These are phyloP conservation scores for Nasonia oneida DNA, from an alignment of 2,888 invertebrate species.

Conservation along the genomic window DNA sequence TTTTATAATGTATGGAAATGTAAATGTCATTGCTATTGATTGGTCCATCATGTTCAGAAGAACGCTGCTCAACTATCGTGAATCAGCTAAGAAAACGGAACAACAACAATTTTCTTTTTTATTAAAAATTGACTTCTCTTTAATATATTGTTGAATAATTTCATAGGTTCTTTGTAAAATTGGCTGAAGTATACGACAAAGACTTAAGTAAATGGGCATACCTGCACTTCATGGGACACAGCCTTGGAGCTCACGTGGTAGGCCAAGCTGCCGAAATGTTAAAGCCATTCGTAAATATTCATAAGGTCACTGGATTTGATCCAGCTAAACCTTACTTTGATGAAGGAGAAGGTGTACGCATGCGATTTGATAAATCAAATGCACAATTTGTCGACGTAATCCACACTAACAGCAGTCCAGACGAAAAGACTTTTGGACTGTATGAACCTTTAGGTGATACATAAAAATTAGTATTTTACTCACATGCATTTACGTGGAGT, in stretches of 20 bases:
- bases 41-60: constrained; percentile 83
- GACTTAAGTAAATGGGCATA: constrained; percentile 65
- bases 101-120: constrained; percentile 65
- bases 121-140: too few relatives aligned
- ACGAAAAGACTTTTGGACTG: constrained; percentile 76
- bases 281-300: background rate
- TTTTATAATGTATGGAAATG: constrained; percentile 79
- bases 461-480: background rate
- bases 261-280: constrained; percentile 39
- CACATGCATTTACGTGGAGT: background rate
- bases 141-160: background rate
- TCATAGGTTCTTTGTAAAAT: background rate
- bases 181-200: background rate
- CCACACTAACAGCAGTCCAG: constrained; percentile 85
- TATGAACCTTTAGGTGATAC: constrained; percentile 11
- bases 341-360: constrained; percentile 72
- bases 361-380: constrained; percentile 82
- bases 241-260: constrained; percentile 49
- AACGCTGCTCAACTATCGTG: constrained; percentile 83
- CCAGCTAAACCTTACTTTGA: constrained; percentile 51
- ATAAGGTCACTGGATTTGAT: constrained; percentile 44
- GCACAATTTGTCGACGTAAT: constrained; percentile 84
- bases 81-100: constrained; percentile 82
- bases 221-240: constrained; percentile 42
- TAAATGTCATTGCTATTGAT: constrained; percentile 83